phyloP scores from a whole-genome alignment of 2,797 vertebrate genomes.

The Clarias platycephalus region DNA sequence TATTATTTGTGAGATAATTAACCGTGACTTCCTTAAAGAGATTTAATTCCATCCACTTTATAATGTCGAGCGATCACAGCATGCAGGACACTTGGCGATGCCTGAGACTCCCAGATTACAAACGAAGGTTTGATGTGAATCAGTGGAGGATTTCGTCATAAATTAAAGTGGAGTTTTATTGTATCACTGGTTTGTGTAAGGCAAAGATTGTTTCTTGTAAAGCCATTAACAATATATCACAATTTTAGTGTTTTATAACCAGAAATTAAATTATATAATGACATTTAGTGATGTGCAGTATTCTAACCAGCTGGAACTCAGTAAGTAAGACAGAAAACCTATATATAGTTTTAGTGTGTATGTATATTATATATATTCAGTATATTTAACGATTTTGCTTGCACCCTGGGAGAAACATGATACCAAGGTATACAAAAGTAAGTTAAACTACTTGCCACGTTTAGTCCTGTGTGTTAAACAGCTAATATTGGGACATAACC shows the following conservation, averaged over 20 bases:
- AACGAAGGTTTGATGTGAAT: slow-evolving; percentile 15
- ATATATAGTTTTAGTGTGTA: neutral
- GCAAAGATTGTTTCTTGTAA: neutral
- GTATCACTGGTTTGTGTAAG: neutral
- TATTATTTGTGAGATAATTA: neutral
- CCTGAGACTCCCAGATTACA: slow-evolving; percentile 3
- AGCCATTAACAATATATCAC: neutral
- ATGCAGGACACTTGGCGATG: slow-evolving; percentile 4
- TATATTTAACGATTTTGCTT: neutral
- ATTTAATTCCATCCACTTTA: neutral
- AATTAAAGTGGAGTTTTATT: neutral
- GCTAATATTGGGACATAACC: neutral
- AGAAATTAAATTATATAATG: neutral
- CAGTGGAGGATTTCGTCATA: neutral
- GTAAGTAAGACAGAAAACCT: neutral
- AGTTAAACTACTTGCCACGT: neutral
- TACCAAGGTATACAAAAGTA: neutral
- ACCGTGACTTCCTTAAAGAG: neutral
- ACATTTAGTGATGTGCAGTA: neutral
- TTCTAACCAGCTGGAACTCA: neutral
- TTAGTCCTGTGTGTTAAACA: neutral
- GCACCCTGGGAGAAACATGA: neutral
- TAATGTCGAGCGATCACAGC: neutral
- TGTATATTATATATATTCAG: neutral
- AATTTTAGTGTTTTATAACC: neutral